Percentiles rank a stretch among this genome's conserved stretches.
Conservation (phyloP, 1,140 invertebrate species). For the Cyphomyrmex costatus region DNA sequence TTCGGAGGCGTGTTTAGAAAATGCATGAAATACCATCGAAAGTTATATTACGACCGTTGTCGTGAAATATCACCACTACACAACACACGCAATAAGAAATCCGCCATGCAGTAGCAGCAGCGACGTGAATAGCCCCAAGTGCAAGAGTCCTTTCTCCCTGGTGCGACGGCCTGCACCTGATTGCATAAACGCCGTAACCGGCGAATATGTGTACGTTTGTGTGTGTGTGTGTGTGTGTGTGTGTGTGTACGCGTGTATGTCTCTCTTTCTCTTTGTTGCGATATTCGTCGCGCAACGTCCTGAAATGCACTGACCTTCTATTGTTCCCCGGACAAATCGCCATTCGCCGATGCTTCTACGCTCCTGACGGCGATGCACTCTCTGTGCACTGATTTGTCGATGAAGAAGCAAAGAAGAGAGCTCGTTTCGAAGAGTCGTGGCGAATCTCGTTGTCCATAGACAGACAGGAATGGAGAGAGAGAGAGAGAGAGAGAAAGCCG, state of each 20-base stretch:
- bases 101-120: conserved; percentile 58
- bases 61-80: conserved; percentile 55
- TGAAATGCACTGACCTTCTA: conserved; percentile 78
- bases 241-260: not conserved
- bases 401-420: conserved; percentile 41
- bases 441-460: conserved; percentile 48
- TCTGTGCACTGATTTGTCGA: conserved; percentile 65
- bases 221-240: not conserved
- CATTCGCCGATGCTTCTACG: conserved; percentile 61
- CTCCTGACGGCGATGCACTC: conserved; percentile 47
- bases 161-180: conserved; percentile 46
- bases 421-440: conserved; percentile 51
- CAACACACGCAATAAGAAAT: conserved; percentile 51
- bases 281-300: conserved; percentile 60
- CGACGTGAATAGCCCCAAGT: conserved; percentile 58
- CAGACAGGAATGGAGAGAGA: not conserved
- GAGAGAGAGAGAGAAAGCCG: not conserved
- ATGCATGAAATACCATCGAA: conserved; percentile 39
- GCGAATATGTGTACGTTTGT: not conserved
- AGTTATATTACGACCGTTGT: conserved; percentile 53
- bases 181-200: conserved; percentile 67
- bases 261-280: not conserved
- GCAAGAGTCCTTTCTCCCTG: conserved; percentile 62
- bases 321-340: conserved; percentile 74
- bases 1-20: not conserved